Conservation (phyloP, 1,140 invertebrate species). For the Listronotus oregonensis region DNA sequence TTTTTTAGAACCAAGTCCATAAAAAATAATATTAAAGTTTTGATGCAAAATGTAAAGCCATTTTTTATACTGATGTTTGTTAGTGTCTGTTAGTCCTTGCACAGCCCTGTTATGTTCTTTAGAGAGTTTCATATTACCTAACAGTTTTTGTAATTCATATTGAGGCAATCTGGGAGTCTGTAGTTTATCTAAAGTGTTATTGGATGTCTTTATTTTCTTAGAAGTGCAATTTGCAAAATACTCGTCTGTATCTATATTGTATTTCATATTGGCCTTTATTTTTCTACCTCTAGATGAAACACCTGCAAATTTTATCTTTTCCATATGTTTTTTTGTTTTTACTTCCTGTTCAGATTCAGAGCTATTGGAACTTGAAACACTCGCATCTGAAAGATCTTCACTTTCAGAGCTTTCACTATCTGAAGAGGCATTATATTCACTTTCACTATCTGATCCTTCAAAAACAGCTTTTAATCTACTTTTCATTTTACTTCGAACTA, state of each 20-base stretch:
- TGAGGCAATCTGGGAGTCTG: constrained; percentile 73
- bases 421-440: constrained; percentile 40
- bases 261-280: constrained; percentile 48
- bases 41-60: constrained; percentile 73
- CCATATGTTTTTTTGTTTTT: constrained; percentile 5
- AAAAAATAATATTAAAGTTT: constrained; percentile 84
- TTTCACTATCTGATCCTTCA: constrained; percentile 44
- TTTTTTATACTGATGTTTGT: constrained; percentile 62
- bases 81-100: constrained; percentile 59
- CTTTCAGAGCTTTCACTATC: constrained; percentile 26
- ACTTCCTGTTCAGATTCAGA: background rate
- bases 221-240: constrained; percentile 67
- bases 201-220: constrained; percentile 73
- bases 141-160: constrained; percentile 66
- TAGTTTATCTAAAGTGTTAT: constrained; percentile 78
- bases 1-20: constrained; percentile 89
- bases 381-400: constrained; percentile 32
- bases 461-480: constrained; percentile 34
- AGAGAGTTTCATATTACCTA: constrained; percentile 62
- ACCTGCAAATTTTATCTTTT: constrained; percentile 18
- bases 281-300: constrained; percentile 14
- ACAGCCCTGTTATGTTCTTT: constrained; percentile 63
- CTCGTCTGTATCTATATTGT: constrained; percentile 67
- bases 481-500: constrained; percentile 37
- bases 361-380: background rate